Evolutionary conservation across 2,113 vertebrate genomes (phyloP), one percentile per base, ranked within the genome.

Genomic region (Willisornis vidua): DNA sequence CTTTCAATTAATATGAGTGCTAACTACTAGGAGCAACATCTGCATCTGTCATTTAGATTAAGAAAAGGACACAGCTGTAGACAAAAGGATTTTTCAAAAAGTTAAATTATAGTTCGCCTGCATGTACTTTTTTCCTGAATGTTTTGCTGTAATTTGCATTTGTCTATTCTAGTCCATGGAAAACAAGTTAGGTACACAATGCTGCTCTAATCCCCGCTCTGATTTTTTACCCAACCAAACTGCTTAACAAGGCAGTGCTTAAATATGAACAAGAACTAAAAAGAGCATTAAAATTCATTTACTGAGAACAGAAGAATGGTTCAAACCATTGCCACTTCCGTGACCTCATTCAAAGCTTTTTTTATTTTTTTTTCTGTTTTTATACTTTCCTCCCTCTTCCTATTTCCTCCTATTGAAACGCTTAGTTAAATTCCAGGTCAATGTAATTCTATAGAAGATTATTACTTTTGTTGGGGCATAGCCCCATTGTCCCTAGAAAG

Each of bases 11-110:
- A 90, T 78, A 43, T 67, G 39, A 67, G 61, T 88, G 28, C 61
- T 86, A 92, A 84, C 45, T 85, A 82, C 65, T 55, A 63, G 66
- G 46, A 62, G 73, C 35, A 96, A 51, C 84, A 84, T 94, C 89
- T 93, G n/a, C 46, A 91, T 85, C 92, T 96, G 68, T 90, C 72
- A 83, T 91, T 95, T 96, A 87, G 88, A 91, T 96, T 79, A 86
- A 62, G 57, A 87, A 94, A 76, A 91, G 48, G 76, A 46, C 87
- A 73, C 39, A 78, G 43, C 51, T 81, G 18, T 58, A 83, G 63
- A 82, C 72, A 33, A 14, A 76, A 51, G 35, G 59, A 67, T 93
- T 79, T 95, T 78, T 96, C 91, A 92, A 48, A 79, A 79, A 91
- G 90, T 94, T 93, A 79, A 68, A 91, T 45, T 18, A 23, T 57